phyloP scores from a whole-genome alignment of 2,113 vertebrate genomes.

The Ammospiza nelsoni region DNA sequence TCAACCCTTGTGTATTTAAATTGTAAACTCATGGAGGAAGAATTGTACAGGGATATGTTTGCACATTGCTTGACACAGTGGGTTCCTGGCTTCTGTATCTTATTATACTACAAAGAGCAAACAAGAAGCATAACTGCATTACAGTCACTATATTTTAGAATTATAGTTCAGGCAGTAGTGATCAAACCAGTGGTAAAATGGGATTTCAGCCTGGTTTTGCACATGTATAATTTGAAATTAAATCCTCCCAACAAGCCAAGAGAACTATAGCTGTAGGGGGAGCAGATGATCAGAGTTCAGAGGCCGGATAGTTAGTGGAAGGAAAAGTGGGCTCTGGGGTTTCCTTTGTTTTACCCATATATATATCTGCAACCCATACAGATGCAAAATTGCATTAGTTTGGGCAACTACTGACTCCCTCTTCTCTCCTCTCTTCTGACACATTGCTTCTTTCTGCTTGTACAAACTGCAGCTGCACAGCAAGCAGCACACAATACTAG shows the following conservation, averaged over 20 bases:
- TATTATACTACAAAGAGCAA: conserved; percentile 36
- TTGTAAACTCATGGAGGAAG: conserved; percentile 44
- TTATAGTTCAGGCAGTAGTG: conserved; percentile 7
- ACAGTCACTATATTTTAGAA: conserved; percentile 27
- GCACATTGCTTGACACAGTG: background rate
- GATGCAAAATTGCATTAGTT: conserved; percentile 7
- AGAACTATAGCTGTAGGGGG: conserved; percentile 27
- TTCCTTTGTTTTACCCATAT: conserved; percentile 25
- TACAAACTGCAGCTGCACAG: background rate
- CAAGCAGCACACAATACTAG: background rate
- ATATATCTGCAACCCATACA: background rate
- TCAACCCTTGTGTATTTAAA: conserved; percentile 34
- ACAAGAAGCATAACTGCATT: conserved; percentile 21
- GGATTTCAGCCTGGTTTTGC: conserved; percentile 21
- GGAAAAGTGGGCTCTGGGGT: background rate
- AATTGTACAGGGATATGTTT: background rate
- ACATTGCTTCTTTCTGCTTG: background rate
- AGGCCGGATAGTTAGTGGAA: conserved; percentile 11
- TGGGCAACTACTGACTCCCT: background rate
- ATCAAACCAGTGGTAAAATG: conserved; percentile 27
- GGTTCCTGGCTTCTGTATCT: conserved; percentile 42
- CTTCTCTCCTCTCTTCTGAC: background rate
- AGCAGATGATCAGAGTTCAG: conserved; percentile 38
- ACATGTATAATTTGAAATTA: conserved; percentile 41
- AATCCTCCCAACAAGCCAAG: background rate